These are phyloP conservation scores for Bradynema listronoti DNA, from an alignment of 1,140 invertebrate genomes.

Conservation along the genomic window DNA sequence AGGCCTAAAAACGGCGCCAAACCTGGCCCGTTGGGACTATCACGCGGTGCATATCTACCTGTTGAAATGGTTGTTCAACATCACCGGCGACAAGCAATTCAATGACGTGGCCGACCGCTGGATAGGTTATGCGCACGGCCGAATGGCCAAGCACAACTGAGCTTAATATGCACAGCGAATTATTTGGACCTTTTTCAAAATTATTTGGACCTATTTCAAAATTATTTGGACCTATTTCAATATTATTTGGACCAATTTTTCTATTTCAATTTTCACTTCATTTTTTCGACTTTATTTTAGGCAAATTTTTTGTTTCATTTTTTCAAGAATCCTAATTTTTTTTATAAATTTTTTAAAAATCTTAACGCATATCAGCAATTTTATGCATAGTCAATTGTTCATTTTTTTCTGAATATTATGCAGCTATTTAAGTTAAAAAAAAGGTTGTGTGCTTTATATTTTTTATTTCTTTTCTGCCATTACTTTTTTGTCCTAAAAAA, in stretches of 20 bases:
- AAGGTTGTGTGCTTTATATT: no score
- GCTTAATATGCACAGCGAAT: slow-evolving; percentile 2
- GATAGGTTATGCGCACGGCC: slow-evolving; percentile 92
- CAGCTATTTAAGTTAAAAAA: no score
- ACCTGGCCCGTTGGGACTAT: slow-evolving; percentile 83
- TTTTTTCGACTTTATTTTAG: neutral
- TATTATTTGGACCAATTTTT: neutral
- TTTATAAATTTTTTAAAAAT: no score
- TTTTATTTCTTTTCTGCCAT: no score
- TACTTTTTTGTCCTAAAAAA: no score
- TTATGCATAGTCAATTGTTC: no score
- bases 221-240: neutral
- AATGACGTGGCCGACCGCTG: slow-evolving; percentile 78
- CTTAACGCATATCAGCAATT: no score
- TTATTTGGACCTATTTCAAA: slow-evolving; percentile 3
- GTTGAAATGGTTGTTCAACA: slow-evolving; percentile 76
- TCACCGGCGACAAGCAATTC: slow-evolving; percentile 75
- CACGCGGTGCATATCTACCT: slow-evolving; percentile 97
- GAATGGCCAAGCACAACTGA: slow-evolving; percentile 80
- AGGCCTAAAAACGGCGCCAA: slow-evolving; percentile 75
- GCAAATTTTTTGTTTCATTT: no score
- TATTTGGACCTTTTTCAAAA: slow-evolving; percentile 1
- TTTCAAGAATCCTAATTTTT: no score
- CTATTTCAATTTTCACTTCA: neutral
- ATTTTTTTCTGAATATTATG: no score